These are phyloP conservation scores for Achatina immaculata DNA, from an alignment of 1,140 invertebrate genomes.

Conservation along the genomic window DNA sequence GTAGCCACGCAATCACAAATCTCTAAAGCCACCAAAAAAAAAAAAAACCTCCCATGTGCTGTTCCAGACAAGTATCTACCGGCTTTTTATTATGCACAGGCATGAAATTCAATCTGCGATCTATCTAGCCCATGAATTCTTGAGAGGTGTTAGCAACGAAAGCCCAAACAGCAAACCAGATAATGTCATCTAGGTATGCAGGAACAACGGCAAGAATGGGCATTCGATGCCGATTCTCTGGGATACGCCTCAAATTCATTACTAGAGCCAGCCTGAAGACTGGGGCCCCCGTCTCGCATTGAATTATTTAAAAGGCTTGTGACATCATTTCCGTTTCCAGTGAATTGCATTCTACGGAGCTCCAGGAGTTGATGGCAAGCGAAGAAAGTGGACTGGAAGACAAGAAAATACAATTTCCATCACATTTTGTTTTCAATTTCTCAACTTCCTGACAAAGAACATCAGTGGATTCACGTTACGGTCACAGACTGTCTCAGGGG, in stretches of 20 bases:
- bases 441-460: too few species aligned
- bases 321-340: background rate
- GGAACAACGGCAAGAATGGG: background rate
- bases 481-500: too few species aligned
- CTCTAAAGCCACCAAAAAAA: too few species aligned
- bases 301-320: background rate
- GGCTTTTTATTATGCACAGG: background rate
- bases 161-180: slow-evolving; percentile 5
- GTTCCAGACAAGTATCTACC: too few species aligned
- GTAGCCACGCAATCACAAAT: too few species aligned
- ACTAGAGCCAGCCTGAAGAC: background rate
- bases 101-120: background rate
- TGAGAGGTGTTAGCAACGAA: slow-evolving; percentile 1
- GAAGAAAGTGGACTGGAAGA: background rate
- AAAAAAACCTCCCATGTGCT: too few species aligned
- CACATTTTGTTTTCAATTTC: too few species aligned
- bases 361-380: background rate
- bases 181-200: background rate
- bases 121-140: background rate
- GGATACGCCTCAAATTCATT: background rate
- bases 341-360: background rate
- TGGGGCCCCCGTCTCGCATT: background rate
- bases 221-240: background rate
- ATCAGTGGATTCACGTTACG: too few species aligned
- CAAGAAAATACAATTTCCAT: background rate